Percentiles rank a stretch among this genome's conserved stretches.
These are phyloP conservation scores for Potorous gilbertii DNA, from an alignment of 2,797 vertebrate species.

Conservation along the genomic window DNA sequence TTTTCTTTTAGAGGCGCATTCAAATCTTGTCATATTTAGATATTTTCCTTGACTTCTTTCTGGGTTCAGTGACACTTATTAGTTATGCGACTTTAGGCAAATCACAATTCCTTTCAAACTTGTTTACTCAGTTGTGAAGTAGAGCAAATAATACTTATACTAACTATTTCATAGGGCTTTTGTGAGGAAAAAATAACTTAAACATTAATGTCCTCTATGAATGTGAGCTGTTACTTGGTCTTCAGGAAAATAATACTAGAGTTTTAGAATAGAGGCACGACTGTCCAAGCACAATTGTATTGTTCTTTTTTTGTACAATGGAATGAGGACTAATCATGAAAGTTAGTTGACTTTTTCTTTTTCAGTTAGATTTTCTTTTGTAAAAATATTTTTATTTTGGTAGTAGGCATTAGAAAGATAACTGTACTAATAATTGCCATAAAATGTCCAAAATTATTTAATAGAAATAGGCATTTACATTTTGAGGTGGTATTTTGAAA, in stretches of 20 bases:
- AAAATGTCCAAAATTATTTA: slow-evolving; percentile 39
- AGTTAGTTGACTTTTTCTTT: slow-evolving; percentile 33
- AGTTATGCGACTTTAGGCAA: neutral
- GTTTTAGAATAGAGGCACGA: slow-evolving; percentile 45
- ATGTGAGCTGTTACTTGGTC: neutral
- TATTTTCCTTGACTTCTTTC: neutral
- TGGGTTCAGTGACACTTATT: neutral
- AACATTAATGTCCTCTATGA: neutral
- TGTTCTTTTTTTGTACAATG: slow-evolving; percentile 44
- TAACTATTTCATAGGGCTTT: neutral
- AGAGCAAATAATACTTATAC: neutral
- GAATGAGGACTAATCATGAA: slow-evolving; percentile 25
- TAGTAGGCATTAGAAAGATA: slow-evolving; percentile 6
- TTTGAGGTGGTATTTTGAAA: slow-evolving; percentile 15
- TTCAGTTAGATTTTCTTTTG: slow-evolving; percentile 35
- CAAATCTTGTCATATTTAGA: neutral
- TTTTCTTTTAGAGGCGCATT: neutral
- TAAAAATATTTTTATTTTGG: slow-evolving; percentile 23
- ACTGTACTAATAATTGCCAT: slow-evolving; percentile 7
- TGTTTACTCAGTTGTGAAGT: neutral
- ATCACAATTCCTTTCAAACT: neutral
- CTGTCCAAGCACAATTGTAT: slow-evolving; percentile 18
- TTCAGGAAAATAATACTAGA: slow-evolving; percentile 13
- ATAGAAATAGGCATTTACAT: neutral
- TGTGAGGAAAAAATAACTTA: neutral